A percentile compares a stretch with the other conserved stretches of the same genome.
These are phyloP conservation scores for Halichoerus grypus DNA, from an alignment of 2,113 vertebrate species.

Conservation along the genomic window DNA sequence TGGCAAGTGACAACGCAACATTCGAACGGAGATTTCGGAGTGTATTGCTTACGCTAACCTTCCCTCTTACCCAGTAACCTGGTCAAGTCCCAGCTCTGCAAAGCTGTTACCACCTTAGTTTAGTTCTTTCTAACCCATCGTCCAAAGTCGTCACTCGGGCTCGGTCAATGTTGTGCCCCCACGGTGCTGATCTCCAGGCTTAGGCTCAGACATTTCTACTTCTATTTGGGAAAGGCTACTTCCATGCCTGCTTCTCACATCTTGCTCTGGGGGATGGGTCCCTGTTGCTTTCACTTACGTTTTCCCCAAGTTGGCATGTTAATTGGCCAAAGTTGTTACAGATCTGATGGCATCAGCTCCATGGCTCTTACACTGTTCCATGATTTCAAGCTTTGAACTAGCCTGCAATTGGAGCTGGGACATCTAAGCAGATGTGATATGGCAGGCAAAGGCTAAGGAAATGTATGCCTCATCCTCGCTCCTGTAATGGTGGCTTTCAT, in stretches of 20 bases:
- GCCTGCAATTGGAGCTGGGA: slow-evolving; percentile 68
- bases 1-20: neutral
- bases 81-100: neutral
- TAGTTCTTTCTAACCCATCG: neutral
- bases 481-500: slow-evolving; percentile 67
- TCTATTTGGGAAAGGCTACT: neutral
- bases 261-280: neutral
- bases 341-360: neutral
- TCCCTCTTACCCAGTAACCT: neutral
- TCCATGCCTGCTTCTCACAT: neutral
- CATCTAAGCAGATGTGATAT: slow-evolving; percentile 58
- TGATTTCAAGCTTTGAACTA: slow-evolving; percentile 61
- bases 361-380: neutral
- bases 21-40: neutral
- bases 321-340: slow-evolving; percentile 42
- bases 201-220: slow-evolving; percentile 9
- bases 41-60: neutral
- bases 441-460: slow-evolving; percentile 73
- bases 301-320: neutral
- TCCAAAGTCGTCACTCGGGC: neutral
- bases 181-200: neutral
- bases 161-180: neutral
- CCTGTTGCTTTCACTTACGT: slow-evolving; percentile 33
- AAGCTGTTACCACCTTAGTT: neutral
- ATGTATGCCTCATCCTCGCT: slow-evolving; percentile 47